Evolutionary conservation across 2,888 invertebrate species (phyloP).

Genomic region (Yponomeuta plumbellus): DNA sequence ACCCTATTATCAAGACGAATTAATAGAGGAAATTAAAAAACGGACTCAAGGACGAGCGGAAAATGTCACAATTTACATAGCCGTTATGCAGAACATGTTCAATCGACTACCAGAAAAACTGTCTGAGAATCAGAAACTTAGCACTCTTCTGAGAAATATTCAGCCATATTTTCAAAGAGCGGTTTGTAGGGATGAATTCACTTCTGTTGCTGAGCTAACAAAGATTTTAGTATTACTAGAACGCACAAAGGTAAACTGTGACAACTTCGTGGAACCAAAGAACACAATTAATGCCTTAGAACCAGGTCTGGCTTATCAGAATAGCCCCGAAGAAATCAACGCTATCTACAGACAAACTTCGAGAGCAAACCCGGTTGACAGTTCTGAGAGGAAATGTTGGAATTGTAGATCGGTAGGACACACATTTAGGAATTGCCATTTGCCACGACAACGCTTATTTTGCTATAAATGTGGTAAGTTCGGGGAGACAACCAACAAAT

Average conservation of each 20-base stretch:
- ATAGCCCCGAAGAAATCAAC: background rate
- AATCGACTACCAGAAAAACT: conserved; percentile 8
- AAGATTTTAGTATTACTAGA: conserved; percentile 18
- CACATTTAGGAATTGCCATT: conserved; percentile 18
- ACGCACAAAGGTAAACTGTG: conserved; percentile 19
- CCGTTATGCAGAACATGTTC: conserved; percentile 17
- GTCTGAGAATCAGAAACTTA: conserved; percentile 1
- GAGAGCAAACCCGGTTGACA: no score
- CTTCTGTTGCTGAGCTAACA: conserved; percentile 16
- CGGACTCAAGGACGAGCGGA: conserved; percentile 10
- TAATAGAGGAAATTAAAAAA: conserved; percentile 15
- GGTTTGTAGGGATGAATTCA: conserved; percentile 20
- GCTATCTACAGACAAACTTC: background rate
- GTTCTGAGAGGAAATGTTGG: conserved; percentile 20
- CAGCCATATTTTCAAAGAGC: conserved; percentile 22
- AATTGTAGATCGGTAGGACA: conserved; percentile 23
- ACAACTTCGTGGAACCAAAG: conserved; percentile 16
- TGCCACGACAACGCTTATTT: conserved; percentile 22
- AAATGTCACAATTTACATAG: conserved; percentile 10
- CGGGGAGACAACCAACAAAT: conserved; percentile 22
- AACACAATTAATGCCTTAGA: background rate
- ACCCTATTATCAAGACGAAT: conserved; percentile 15
- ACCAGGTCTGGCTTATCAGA: conserved; percentile 9
- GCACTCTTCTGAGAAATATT: conserved; percentile 7
- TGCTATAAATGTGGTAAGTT: conserved; percentile 24